Evolutionary conservation across 2,113 vertebrate species (phyloP), one percentile per base, ranked within the genome.

Genomic region (Actenoides lindsayi): DNA sequence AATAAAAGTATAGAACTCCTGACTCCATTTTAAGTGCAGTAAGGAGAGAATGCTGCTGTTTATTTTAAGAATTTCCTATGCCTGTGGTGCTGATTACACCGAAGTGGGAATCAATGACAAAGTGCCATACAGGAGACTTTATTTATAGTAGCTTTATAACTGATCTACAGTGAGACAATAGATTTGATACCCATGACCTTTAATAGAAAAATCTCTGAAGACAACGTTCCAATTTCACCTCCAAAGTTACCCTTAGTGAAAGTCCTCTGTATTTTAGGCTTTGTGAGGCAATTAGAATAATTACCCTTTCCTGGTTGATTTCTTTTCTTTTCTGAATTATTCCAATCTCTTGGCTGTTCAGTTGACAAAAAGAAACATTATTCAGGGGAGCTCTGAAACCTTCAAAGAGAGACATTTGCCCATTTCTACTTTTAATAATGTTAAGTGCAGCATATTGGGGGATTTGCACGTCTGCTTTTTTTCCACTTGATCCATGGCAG

Each of bases 61-160:
- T 96, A 96, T 96, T 95, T 95, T 89, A 81, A 78, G 88, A 92
- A 67, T 81, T 95, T 90, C 73, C 75, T 90, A 25, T 89, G 56
- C 89, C 79, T 93, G 84, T 41, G 59, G 59, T 83, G 46, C 85
- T 93, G 64, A 78, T 93, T 92, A 95, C 62, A 56, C 27, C 89
- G 69, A 92, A 96, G 69, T 41, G 31, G 27, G 86, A 93, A 92
- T 96, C 90, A 87, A 50, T 93, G 85, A 93, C 79, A 92, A 90
- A 57, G 76, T 94, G 35, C 79, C 39, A 71, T 83, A 83, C 37
- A 92, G 67, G 44, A 94, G 73, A 68, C 21, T 94, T 93, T 93
- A 97, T 96, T 96, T 96, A 92, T 94, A 96, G 92, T 83, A 83
- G 18, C 54, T 86, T 88, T 93, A 90, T 59, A 88, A 80, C 28